phyloP scores from a whole-genome alignment of 2,113 vertebrate species.

The Coryphaenoides rupestris region DNA sequence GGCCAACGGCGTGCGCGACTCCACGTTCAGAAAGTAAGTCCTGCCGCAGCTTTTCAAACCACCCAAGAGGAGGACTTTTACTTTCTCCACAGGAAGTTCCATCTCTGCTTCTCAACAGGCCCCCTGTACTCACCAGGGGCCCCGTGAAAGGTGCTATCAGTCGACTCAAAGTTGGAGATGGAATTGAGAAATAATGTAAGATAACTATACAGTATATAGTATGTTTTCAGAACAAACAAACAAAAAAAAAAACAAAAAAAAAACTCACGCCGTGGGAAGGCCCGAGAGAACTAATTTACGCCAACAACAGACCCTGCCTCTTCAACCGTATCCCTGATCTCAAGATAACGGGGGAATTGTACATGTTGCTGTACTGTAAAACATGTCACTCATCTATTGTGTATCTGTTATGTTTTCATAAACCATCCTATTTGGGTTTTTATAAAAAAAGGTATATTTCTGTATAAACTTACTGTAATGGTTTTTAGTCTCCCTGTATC shows the following conservation, averaged over 20 bases:
- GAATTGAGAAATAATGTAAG: slow-evolving; percentile 66
- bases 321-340: slow-evolving; percentile 59
- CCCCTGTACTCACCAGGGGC: slow-evolving; percentile 62
- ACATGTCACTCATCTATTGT: slow-evolving; percentile 73
- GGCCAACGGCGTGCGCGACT: slow-evolving; percentile 9
- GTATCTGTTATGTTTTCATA: slow-evolving; percentile 68
- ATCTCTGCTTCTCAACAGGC: too few relatives aligned
- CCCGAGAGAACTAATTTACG: slow-evolving; percentile 64
- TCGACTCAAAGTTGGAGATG: slow-evolving; percentile 40
- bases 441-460: slow-evolving; percentile 63
- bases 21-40: too few relatives aligned
- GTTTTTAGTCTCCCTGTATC: slow-evolving; percentile 76
- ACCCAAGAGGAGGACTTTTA: too few relatives aligned
- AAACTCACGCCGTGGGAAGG: slow-evolving; percentile 57
- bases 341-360: slow-evolving; percentile 67
- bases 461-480: slow-evolving; percentile 75
- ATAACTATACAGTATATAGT: slow-evolving; percentile 70
- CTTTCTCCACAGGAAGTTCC: too few relatives aligned
- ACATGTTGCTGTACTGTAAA: slow-evolving; percentile 73
- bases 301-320: slow-evolving; percentile 74
- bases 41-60: too few relatives aligned
- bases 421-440: slow-evolving; percentile 66
- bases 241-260: slow-evolving; percentile 30
- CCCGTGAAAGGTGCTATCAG: slow-evolving; percentile 59
- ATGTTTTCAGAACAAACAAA: slow-evolving; percentile 60